phyloP scores from a whole-genome alignment of 2,888 invertebrate species.

The Apotomis betuletana region DNA sequence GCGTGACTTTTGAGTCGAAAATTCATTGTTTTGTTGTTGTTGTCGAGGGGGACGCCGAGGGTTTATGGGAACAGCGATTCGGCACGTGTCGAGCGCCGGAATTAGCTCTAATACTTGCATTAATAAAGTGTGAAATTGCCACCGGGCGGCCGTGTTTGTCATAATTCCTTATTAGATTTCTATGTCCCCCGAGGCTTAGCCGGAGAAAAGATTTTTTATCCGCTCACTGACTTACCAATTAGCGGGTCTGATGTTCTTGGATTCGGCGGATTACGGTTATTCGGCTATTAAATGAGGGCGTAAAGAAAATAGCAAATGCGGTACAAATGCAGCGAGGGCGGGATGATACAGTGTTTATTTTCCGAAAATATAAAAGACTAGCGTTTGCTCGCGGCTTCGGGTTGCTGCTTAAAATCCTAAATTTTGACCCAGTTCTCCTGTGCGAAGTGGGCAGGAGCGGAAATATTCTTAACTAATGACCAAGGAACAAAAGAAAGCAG shows the following conservation, averaged over 20 bases:
- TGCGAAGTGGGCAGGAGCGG: too few species aligned
- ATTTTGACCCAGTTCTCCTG: too few species aligned
- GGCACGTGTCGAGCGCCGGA: conserved; percentile 81
- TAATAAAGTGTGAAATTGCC: conserved; percentile 84
- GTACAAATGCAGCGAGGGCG: background rate
- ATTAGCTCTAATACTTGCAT: conserved; percentile 82
- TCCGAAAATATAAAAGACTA: background rate
- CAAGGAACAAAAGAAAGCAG: too few species aligned
- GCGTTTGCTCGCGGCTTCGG: too few species aligned
- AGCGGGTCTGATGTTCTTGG: conserved; percentile 9
- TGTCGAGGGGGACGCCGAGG: conserved; percentile 59
- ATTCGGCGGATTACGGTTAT: conserved; percentile 18
- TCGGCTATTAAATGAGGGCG: conserved; percentile 23
- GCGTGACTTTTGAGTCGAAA: conserved; percentile 55
- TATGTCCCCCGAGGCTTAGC: conserved; percentile 51
- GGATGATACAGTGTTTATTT: conserved; percentile 1
- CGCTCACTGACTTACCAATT: conserved; percentile 33
- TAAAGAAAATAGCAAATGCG: conserved; percentile 13
- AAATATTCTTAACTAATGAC: too few species aligned
- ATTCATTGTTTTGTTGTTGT: conserved; percentile 55
- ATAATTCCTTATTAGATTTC: conserved; percentile 79
- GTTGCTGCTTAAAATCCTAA: too few species aligned
- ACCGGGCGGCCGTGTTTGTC: conserved; percentile 75
- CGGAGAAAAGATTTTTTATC: conserved; percentile 29
- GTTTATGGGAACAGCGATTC: conserved; percentile 80